These are phyloP conservation scores for Drosophila orosa DNA, from an alignment of 1,140 invertebrate species.

Conservation along the genomic window DNA sequence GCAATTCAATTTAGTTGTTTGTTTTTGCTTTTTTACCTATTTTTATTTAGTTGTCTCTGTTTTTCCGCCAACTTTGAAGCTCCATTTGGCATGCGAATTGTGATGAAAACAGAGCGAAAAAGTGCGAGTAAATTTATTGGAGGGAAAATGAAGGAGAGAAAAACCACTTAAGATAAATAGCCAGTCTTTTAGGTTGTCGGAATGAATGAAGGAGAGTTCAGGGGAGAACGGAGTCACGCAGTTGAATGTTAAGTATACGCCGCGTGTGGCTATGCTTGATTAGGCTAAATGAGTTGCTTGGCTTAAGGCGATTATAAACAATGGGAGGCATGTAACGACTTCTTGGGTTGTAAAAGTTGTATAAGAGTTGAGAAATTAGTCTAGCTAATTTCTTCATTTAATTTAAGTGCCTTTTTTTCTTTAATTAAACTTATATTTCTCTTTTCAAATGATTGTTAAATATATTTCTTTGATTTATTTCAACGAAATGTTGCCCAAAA, in stretches of 20 bases:
- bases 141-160: conserved; percentile 4
- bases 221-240: background rate
- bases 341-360: background rate
- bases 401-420: too few relatives aligned
- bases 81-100: conserved; percentile 57
- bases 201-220: background rate
- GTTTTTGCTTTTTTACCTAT: background rate
- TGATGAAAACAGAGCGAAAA: conserved; percentile 27
- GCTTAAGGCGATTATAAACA: conserved; percentile 5
- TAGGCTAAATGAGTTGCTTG: conserved; percentile 19
- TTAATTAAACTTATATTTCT: background rate
- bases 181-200: conserved; percentile 7
- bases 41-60: conserved; percentile 28
- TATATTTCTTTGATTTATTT: conserved; percentile 16
- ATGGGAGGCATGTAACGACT: background rate
- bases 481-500: background rate
- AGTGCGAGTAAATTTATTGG: background rate
- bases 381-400: background rate
- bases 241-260: conserved; percentile 42
- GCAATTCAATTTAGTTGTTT: conserved; percentile 71
- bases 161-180: conserved; percentile 39
- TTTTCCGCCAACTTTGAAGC: conserved; percentile 6
- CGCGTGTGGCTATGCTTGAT: conserved; percentile 12
- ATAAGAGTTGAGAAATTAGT: background rate
- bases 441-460: background rate